These are phyloP conservation scores for Thymelicus sylvestris DNA, from an alignment of 2,888 invertebrate genomes.

Conservation along the genomic window DNA sequence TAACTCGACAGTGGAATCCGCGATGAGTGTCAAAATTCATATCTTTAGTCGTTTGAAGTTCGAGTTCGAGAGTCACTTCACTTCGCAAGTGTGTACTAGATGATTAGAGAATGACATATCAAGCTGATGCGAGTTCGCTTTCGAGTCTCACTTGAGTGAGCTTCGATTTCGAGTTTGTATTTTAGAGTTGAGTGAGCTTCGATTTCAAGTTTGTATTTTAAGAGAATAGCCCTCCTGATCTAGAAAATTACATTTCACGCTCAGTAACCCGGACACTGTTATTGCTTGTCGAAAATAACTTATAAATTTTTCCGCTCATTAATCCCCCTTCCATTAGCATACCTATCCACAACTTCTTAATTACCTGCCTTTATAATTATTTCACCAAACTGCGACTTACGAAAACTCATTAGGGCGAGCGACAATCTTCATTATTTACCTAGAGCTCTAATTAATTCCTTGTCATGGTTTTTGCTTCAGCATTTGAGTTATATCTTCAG, in stretches of 20 bases:
- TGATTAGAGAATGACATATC: too few relatives aligned
- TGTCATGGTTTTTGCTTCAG: slow-evolving; percentile 85
- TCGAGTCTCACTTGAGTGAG: too few relatives aligned
- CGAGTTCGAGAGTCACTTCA: too few relatives aligned
- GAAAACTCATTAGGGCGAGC: slow-evolving; percentile 80
- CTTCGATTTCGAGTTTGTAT: too few relatives aligned
- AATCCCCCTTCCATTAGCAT: slow-evolving; percentile 62
- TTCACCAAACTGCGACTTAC: slow-evolving; percentile 59
- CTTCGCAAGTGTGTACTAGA: too few relatives aligned
- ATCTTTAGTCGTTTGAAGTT: too few relatives aligned
- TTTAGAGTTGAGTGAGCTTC: too few relatives aligned
- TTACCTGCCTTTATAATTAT: slow-evolving; percentile 78
- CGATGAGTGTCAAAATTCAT: too few relatives aligned
- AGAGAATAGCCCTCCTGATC: not conserved
- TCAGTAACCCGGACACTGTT: slow-evolving; percentile 31
- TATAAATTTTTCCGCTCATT: slow-evolving; percentile 56
- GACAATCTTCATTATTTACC: slow-evolving; percentile 85
- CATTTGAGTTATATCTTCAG: slow-evolving; percentile 79
- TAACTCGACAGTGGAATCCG: too few relatives aligned
- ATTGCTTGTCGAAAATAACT: slow-evolving; percentile 35
- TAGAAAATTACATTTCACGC: slow-evolving; percentile 31
- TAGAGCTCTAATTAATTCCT: slow-evolving; percentile 84
- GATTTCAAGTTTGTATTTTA: too few relatives aligned
- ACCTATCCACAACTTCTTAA: slow-evolving; percentile 71
- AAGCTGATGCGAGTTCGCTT: too few relatives aligned